These are phyloP conservation scores for Lutjanus erythropterus DNA, from an alignment of 2,113 vertebrate genomes.

Conservation along the genomic window DNA sequence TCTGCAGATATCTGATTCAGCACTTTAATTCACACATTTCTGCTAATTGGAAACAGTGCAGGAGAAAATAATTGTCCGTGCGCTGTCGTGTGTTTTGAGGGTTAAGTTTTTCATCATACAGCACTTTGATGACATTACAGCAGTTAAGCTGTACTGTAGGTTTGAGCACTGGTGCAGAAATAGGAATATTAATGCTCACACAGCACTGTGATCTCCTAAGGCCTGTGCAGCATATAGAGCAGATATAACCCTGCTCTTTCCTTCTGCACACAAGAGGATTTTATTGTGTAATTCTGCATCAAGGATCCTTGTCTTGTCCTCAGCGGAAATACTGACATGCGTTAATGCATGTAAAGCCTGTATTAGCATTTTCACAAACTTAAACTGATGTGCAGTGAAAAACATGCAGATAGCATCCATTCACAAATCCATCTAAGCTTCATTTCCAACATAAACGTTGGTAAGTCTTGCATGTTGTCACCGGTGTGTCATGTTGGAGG, in stretches of 20 bases:
- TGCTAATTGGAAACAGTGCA: background rate
- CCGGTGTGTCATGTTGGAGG: constrained; percentile 6
- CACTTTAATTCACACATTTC: background rate
- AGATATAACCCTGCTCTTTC: constrained; percentile 43
- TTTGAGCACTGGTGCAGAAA: constrained; percentile 51
- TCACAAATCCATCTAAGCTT: constrained; percentile 36
- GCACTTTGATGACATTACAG: constrained; percentile 42
- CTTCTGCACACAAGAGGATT: constrained; percentile 58
- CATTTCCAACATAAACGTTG: background rate
- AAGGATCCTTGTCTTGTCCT: constrained; percentile 53
- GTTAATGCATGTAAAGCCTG: constrained; percentile 62
- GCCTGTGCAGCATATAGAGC: constrained; percentile 52
- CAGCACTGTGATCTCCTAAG: constrained; percentile 50
- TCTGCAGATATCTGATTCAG: background rate
- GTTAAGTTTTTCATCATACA: background rate
- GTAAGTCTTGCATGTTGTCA: background rate
- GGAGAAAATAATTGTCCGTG: background rate
- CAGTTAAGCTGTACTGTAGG: constrained; percentile 24
- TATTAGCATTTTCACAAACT: constrained; percentile 49
- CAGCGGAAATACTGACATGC: constrained; percentile 40
- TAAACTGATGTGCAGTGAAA: constrained; percentile 5
- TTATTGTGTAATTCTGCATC: constrained; percentile 64
- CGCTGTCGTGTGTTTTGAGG: background rate
- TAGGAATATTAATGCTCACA: constrained; percentile 54
- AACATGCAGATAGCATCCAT: constrained; percentile 26